These are phyloP conservation scores for Heliconius congener DNA, from an alignment of 1,140 invertebrate species.

Conservation along the genomic window DNA sequence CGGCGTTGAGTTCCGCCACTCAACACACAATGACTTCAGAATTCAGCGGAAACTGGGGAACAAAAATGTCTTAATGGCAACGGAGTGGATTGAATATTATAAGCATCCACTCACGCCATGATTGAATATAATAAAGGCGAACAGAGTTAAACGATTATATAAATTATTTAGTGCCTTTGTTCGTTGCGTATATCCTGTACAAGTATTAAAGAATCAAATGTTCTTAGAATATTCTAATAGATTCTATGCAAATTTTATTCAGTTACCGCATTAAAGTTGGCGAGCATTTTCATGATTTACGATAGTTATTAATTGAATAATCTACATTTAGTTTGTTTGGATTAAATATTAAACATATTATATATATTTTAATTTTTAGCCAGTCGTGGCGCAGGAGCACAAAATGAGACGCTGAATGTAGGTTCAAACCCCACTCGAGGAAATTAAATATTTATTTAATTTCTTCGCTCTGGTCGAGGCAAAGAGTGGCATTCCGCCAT, in stretches of 20 bases:
- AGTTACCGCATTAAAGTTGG: neutral
- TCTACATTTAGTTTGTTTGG: neutral
- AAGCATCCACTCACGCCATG: neutral
- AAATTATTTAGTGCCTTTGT: neutral
- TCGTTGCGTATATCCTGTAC: neutral
- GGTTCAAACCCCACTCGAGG: too few relatives aligned
- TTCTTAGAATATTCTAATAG: neutral
- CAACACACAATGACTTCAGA: too few relatives aligned
- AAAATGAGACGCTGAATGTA: too few relatives aligned
- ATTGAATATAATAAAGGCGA: neutral
- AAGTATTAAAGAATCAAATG: neutral
- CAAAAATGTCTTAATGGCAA: too few relatives aligned
- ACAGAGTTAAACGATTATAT: neutral
- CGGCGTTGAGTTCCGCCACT: too few relatives aligned
- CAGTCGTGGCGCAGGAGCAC: too few relatives aligned
- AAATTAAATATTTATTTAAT: too few relatives aligned
- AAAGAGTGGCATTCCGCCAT: too few relatives aligned
- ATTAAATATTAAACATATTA: neutral
- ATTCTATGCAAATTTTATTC: slow-evolving; percentile 2
- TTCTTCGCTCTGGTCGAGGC: too few relatives aligned
- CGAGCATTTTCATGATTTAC: neutral
- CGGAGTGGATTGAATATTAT: neutral
- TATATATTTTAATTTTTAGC: neutral
- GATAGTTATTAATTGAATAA: neutral
- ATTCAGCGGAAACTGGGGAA: too few relatives aligned